These are phyloP conservation scores for Siniperca knerii DNA, from an alignment of 2,113 vertebrate genomes.

Conservation along the genomic window DNA sequence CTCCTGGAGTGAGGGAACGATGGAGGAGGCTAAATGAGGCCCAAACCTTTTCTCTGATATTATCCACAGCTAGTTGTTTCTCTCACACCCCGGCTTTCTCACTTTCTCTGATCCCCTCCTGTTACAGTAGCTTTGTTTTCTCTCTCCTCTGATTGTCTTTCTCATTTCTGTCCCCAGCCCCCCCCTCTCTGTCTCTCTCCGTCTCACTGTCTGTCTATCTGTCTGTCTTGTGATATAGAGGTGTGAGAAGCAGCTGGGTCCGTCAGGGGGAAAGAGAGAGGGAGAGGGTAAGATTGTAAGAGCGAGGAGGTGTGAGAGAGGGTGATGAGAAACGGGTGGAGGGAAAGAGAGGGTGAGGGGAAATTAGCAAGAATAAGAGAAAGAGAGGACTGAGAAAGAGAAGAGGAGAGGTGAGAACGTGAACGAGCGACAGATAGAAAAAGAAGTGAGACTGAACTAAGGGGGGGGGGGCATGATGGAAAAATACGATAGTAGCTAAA, in stretches of 20 bases:
- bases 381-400: background rate
- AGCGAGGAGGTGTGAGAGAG: slow-evolving; percentile 22
- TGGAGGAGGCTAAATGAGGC: slow-evolving; percentile 66
- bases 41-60: slow-evolving; percentile 63
- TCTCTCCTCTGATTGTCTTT: slow-evolving; percentile 24
- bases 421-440: background rate
- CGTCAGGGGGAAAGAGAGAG: slow-evolving; percentile 20
- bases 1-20: slow-evolving; percentile 66
- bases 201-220: slow-evolving; percentile 51
- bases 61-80: slow-evolving; percentile 45
- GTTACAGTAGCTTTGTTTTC: slow-evolving; percentile 43
- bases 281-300: slow-evolving; percentile 33
- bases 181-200: slow-evolving; percentile 14
- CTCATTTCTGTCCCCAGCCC: slow-evolving; percentile 10
- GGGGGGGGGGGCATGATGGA: background rate
- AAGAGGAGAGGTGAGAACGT: background rate
- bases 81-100: slow-evolving; percentile 47
- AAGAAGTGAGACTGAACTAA: background rate
- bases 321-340: background rate
- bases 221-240: slow-evolving; percentile 60
- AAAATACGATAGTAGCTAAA: slow-evolving; percentile 13
- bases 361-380: background rate
- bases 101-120: slow-evolving; percentile 54
- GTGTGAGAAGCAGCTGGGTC: slow-evolving; percentile 69
- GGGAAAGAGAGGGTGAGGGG: slow-evolving; percentile 10